Percentiles rank a stretch among this genome's conserved stretches.
These are phyloP conservation scores for Littorina saxatilis DNA, from an alignment of 1,140 invertebrate genomes.

Conservation along the genomic window DNA sequence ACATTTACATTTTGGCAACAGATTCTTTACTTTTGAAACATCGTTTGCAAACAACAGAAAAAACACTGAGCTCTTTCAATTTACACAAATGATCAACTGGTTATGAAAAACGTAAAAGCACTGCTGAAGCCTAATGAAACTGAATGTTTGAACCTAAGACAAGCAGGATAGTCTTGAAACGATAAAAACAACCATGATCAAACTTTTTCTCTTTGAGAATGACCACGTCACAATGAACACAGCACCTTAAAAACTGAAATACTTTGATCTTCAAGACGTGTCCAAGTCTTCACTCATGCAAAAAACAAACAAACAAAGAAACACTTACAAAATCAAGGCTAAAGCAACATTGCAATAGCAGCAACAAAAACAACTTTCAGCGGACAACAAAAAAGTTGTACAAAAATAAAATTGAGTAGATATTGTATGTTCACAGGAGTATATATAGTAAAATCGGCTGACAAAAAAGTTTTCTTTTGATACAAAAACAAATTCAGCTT, in stretches of 20 bases:
- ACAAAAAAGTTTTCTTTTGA: background rate
- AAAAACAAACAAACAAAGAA: background rate
- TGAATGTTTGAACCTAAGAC: no score
- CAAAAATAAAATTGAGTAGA: constrained; percentile 32
- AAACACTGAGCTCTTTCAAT: background rate
- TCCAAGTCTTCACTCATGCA: background rate
- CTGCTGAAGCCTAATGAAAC: no score
- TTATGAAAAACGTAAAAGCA: background rate
- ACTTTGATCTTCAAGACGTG: background rate
- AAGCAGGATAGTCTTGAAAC: no score
- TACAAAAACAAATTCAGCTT: background rate
- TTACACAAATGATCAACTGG: background rate
- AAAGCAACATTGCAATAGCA: background rate
- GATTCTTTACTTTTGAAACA: no score
- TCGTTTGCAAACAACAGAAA: no score
- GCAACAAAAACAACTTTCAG: background rate
- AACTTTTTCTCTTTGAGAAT: no score
- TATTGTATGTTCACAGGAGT: background rate
- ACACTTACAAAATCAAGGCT: no score
- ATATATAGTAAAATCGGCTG: background rate
- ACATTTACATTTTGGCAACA: no score
- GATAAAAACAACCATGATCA: no score
- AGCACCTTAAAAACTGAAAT: constrained; percentile 2
- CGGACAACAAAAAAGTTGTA: background rate
- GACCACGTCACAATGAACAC: background rate